Conservation (phyloP, 1,140 invertebrate genomes). For the Cylas formicarius region DNA sequence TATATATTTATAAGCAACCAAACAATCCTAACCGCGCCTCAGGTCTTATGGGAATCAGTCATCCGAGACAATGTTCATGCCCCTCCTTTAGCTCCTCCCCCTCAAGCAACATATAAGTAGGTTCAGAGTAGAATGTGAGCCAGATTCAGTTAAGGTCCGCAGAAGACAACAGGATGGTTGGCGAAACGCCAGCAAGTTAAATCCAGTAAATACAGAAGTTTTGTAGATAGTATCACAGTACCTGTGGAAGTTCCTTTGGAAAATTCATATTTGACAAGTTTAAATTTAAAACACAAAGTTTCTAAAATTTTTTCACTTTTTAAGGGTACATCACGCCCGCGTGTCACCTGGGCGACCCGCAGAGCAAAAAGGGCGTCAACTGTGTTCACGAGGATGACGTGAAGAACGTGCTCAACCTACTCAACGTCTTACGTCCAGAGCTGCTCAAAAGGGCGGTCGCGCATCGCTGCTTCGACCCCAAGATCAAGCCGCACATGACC, state of each 20-base stretch:
- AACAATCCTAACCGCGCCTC: too few species aligned
- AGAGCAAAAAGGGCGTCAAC: conserved; percentile 48
- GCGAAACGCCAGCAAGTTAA: too few species aligned
- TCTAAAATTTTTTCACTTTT: conserved; percentile 4
- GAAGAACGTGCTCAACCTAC: conserved; percentile 50
- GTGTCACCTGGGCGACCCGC: conserved; percentile 43
- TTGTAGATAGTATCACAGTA: neutral
- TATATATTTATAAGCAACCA: too few species aligned
- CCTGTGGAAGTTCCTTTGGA: too few species aligned
- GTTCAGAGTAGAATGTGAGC: too few species aligned
- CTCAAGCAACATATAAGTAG: too few species aligned
- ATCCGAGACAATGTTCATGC: too few species aligned
- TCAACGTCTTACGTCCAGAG: conserved; percentile 53
- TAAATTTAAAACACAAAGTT: conserved; percentile 1
- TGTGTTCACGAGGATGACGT: conserved; percentile 53
- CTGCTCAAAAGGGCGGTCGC: conserved; percentile 49
- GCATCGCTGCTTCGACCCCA: conserved; percentile 50
- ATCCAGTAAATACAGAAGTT: too few species aligned
- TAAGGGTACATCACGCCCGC: conserved; percentile 51
- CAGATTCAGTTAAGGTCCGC: too few species aligned
- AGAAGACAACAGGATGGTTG: too few species aligned
- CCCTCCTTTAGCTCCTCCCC: too few species aligned
- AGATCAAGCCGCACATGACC: conserved; percentile 47
- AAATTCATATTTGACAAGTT: neutral
- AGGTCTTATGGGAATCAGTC: too few species aligned